Evolutionary conservation across 2,888 invertebrate genomes (phyloP).

Genomic region (Nemotelus pantherinus): DNA sequence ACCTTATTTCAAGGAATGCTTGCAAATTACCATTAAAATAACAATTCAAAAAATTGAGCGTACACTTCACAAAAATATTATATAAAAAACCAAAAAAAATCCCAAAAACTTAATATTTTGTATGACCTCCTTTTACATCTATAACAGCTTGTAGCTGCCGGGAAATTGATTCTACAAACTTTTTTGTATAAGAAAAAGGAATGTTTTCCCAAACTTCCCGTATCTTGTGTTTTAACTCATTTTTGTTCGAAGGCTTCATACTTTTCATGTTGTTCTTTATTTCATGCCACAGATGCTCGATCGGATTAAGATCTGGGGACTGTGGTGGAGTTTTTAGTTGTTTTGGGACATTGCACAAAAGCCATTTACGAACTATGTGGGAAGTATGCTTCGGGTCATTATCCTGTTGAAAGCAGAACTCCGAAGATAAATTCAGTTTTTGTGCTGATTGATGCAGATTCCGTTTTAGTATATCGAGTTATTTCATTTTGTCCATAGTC

Average conservation of each 20-base stretch:
- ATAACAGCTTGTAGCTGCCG: slow-evolving; percentile 1
- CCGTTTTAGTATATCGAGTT: slow-evolving; percentile 45
- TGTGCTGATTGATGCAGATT: slow-evolving; percentile 47
- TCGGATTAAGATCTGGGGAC: slow-evolving; percentile 9
- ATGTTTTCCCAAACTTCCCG: neutral
- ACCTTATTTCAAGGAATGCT: no score
- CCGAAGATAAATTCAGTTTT: slow-evolving; percentile 27
- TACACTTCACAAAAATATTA: neutral
- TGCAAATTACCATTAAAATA: slow-evolving; percentile 3
- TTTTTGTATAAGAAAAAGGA: neutral
- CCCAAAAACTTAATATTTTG: neutral
- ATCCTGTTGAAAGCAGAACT: slow-evolving; percentile 14
- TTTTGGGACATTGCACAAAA: slow-evolving; percentile 4
- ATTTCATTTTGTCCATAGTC: slow-evolving; percentile 45
- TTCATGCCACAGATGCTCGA: neutral
- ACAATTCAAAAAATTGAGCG: neutral
- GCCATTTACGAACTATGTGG: neutral
- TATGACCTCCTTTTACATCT: neutral
- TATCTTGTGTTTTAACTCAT: slow-evolving; percentile 5
- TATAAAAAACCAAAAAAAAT: neutral
- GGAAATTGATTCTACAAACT: slow-evolving; percentile 8
- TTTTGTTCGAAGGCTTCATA: neutral
- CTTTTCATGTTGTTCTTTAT: slow-evolving; percentile 15
- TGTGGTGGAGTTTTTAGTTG: neutral
- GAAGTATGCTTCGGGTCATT: slow-evolving; percentile 7